Percentiles rank a stretch among this genome's conserved stretches.
Evolutionary conservation across 2,797 vertebrate species (phyloP).

Genomic region (Uromys caudimaculatus): DNA sequence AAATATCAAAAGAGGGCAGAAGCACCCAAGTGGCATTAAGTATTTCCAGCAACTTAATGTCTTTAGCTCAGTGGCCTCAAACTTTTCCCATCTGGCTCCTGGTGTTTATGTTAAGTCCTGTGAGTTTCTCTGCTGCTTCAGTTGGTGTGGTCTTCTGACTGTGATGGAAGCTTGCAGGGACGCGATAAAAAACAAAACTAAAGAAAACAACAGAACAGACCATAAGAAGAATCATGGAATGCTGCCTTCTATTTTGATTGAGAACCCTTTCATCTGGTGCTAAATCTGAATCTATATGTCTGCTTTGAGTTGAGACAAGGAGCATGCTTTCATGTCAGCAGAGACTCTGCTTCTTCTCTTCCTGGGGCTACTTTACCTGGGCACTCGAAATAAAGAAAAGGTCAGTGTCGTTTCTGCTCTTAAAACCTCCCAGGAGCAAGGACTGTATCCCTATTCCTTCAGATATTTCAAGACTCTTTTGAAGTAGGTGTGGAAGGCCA

Average conservation of each 20-base stretch:
- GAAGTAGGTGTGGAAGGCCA: neutral
- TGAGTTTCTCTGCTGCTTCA: no score
- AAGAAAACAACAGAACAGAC: no score
- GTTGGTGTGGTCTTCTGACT: no score
- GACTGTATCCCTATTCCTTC: neutral
- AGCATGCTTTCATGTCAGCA: neutral
- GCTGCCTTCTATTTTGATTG: neutral
- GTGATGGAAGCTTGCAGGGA: no score
- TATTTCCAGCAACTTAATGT: no score
- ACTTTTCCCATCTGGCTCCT: no score
- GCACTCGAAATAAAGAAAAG: neutral
- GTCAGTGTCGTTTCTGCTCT: neutral
- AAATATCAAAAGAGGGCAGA: no score
- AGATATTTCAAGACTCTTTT: rapidly evolving
- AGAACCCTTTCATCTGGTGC: neutral
- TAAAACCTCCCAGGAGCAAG: neutral
- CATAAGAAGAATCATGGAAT: no score
- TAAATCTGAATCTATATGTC: neutral
- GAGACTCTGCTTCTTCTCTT: neutral
- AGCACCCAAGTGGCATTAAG: no score
- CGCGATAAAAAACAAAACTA: no score
- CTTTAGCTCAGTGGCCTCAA: no score
- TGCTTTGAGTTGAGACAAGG: neutral
- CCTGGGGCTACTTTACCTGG: neutral
- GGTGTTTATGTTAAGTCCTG: no score